phyloP scores from a whole-genome alignment of 2,797 vertebrate genomes.

The Pangasius macronema region DNA sequence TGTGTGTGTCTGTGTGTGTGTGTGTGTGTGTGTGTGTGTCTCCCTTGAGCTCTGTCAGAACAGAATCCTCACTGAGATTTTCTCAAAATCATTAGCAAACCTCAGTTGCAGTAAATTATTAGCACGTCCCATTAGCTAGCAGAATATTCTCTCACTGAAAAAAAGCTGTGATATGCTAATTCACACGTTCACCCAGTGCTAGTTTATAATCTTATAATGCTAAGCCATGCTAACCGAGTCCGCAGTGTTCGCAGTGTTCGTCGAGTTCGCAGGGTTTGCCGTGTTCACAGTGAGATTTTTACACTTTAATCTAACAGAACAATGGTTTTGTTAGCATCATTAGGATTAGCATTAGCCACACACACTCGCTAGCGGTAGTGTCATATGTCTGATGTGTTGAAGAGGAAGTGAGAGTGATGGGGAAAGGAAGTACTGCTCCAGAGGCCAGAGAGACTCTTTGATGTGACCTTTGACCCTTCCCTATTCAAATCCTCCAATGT shows the following conservation, averaged over 20 bases:
- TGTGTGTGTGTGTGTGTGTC: conserved; percentile 46
- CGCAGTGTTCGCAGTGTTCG: too few species aligned
- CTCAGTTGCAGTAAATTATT: conserved; percentile 58
- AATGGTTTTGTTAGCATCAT: not conserved
- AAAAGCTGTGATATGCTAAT: not conserved
- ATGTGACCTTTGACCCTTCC: too few species aligned
- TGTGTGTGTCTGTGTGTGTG: conserved; percentile 49
- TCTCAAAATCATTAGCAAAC: conserved; percentile 53
- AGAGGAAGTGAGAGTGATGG: too few species aligned
- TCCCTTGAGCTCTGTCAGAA: conserved; percentile 37
- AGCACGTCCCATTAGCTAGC: conserved; percentile 23
- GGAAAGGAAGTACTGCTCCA: too few species aligned
- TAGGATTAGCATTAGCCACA: too few species aligned
- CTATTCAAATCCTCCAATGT: too few species aligned
- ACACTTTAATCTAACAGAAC: not conserved
- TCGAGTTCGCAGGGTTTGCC: too few species aligned
- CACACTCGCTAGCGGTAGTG: too few species aligned
- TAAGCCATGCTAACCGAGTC: too few species aligned
- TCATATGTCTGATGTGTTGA: not conserved
- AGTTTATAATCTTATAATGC: not conserved
- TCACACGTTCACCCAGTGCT: not conserved
- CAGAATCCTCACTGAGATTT: conserved; percentile 36
- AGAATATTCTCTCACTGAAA: conserved; percentile 14
- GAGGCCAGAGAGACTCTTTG: too few species aligned
- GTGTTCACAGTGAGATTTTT: too few species aligned